Evolutionary conservation across 1,140 invertebrate genomes (phyloP), one percentile per base, ranked within the genome.

Genomic region (Drosophila melanica): DNA sequence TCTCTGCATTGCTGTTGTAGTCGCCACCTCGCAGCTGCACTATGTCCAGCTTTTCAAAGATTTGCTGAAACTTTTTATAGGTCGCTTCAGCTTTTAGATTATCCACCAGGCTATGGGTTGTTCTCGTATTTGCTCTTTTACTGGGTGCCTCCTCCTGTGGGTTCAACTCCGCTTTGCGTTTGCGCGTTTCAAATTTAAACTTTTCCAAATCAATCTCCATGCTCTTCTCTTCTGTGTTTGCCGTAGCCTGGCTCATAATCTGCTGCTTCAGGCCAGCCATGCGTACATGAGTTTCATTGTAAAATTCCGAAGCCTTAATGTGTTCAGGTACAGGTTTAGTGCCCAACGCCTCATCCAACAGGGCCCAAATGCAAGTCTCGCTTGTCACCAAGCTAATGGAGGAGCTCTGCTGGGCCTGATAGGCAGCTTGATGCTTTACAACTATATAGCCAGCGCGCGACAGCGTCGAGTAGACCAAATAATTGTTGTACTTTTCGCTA

Each of bases 381-480:
- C 12, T 79, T 2, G 72, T 74, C 0, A 78, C 58, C 1, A 6
- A 5, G 5, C 23, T n/a, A 2, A 11, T 11, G 5, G 16, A 11
- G 1, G 10, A 7, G 4, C 18, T 4, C 7, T 3, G 14, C 59
- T 48, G 9, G 33, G 33, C 6, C 44, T 45, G 50, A 3, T 23
- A 27, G 4, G 3, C 12, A 33, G 44, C 58, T 37, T 68, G 70
- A 66, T 92, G 85, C 4, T 53, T 65, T 0, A 89, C 73, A 6
- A 92, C 80, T 53, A 92, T 92, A 35, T 91, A 92, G 4, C 90
- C 90, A 11, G 82, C 58, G 5, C 90, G 81, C 8, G 78, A 74
- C 2, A 92, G 27, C 1, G 78, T 18, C 0, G 90, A 90, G 47
- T 92, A 92, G 18, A 92, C 84, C 6, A 92, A 66, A 53, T 92